Evolutionary conservation across 2,797 vertebrate species (phyloP).

Genomic region (Silurus aristotelis): DNA sequence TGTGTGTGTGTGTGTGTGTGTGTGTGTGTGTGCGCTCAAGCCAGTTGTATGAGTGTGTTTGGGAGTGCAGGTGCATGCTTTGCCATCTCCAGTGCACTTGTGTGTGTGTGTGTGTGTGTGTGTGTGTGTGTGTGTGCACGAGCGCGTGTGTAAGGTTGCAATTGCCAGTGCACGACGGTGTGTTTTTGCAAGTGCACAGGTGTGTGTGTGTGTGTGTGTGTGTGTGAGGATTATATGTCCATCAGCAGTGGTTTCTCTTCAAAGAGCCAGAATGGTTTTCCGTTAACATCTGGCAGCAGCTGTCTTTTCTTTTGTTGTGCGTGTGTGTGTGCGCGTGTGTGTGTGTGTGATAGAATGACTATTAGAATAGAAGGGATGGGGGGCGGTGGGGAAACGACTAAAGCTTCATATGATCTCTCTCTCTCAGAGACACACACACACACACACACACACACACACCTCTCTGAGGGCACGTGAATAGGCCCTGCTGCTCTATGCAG

Average conservation of each 20-base stretch:
- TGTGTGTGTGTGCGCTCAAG: neutral
- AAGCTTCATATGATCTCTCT: slow-evolving; percentile 53
- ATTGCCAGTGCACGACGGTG: neutral
- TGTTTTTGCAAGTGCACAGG: neutral
- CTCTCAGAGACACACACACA: slow-evolving; percentile 29
- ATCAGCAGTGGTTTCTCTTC: slow-evolving; percentile 27
- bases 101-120: slow-evolving; percentile 35
- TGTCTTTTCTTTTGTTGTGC: slow-evolving; percentile 12
- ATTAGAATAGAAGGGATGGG: neutral
- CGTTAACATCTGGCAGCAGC: slow-evolving; percentile 40
- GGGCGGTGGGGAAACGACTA: slow-evolving; percentile 10
- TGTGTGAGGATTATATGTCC: slow-evolving; percentile 23
- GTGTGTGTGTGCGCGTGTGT: neutral
- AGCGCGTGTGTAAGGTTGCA: neutral
- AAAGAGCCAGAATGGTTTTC: slow-evolving; percentile 3
- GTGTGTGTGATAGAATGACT: neutral
- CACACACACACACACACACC: slow-evolving; percentile 16
- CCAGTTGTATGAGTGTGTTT: neutral
- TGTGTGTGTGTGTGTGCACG: neutral
- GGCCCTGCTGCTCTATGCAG: slow-evolving; percentile 55
- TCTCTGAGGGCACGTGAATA: slow-evolving; percentile 44
- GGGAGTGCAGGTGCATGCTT: neutral
- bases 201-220: slow-evolving; percentile 1
- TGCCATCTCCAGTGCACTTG: neutral
- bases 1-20: slow-evolving; percentile 28